Conservation (phyloP, 2,113 vertebrate genomes). For the Embiotoca jacksoni region DNA sequence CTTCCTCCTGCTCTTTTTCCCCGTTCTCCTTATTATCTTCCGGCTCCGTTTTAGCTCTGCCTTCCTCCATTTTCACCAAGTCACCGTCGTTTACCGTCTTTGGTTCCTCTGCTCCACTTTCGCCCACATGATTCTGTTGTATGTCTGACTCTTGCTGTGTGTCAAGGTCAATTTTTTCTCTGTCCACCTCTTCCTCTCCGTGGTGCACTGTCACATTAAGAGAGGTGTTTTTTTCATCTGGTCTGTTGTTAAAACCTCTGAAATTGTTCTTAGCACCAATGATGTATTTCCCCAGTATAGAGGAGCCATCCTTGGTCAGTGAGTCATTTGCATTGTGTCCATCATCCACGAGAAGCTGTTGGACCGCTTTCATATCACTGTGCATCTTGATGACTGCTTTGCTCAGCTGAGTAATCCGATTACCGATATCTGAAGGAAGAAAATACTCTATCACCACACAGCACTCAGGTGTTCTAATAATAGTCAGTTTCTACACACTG, state of each 20-base stretch:
- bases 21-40: conserved; percentile 5
- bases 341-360: conserved; percentile 67
- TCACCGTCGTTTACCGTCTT: conserved; percentile 50
- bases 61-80: conserved; percentile 76
- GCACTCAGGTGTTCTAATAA: background rate
- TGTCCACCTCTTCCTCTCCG: conserved; percentile 13
- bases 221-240: conserved; percentile 43
- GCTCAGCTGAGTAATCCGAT: conserved; percentile 90
- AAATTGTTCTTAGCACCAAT: conserved; percentile 89
- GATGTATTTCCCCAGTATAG: conserved; percentile 88
- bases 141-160: conserved; percentile 21
- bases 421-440: conserved; percentile 85
- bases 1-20: conserved; percentile 26
- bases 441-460: conserved; percentile 28
- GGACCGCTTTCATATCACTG: conserved; percentile 82
- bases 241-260: conserved; percentile 78
- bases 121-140: conserved; percentile 5
- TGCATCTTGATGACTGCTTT: conserved; percentile 87
- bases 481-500: background rate
- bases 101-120: conserved; percentile 18
- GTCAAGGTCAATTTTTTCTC: conserved; percentile 28
- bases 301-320: conserved; percentile 69
- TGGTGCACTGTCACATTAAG: conserved; percentile 75
- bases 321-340: background rate
- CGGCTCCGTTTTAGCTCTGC: conserved; percentile 33